A percentile compares a stretch with the other conserved stretches of the same genome.
These are phyloP conservation scores for Datnioides undecimradiatus DNA, from an alignment of 2,113 vertebrate genomes.

Conservation along the genomic window DNA sequence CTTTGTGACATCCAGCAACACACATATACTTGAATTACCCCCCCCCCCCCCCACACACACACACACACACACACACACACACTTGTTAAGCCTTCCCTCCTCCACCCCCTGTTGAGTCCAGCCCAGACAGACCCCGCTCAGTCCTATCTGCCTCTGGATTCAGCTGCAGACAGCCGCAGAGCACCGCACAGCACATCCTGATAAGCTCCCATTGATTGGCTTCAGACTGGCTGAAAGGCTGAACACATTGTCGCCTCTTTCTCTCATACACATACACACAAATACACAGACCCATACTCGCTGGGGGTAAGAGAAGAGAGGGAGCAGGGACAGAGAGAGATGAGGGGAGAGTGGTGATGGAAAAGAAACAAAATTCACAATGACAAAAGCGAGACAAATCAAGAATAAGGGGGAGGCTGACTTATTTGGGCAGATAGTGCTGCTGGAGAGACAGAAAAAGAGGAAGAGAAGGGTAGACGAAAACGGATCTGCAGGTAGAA, in stretches of 20 bases:
- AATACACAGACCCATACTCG: not conserved
- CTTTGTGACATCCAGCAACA: slow-evolving; percentile 28
- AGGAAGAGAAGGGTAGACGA: not conserved
- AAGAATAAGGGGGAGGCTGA: slow-evolving; percentile 34
- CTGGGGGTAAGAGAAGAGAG: slow-evolving; percentile 17
- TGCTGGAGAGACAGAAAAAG: not conserved
- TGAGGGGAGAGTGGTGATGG: slow-evolving; percentile 39
- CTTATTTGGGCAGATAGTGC: slow-evolving; percentile 32
- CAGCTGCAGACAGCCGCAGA: slow-evolving; percentile 55
- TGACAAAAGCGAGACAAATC: slow-evolving; percentile 61
- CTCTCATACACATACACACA: slow-evolving; percentile 5
- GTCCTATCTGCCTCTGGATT: slow-evolving; percentile 67
- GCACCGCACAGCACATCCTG: slow-evolving; percentile 61
- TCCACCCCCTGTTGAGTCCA: slow-evolving; percentile 59
- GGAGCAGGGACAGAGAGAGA: slow-evolving; percentile 6
- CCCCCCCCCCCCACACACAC: too few species aligned
- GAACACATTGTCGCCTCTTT: slow-evolving; percentile 58
- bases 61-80: slow-evolving; percentile 26
- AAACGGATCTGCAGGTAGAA: slow-evolving; percentile 34
- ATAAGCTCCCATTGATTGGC: slow-evolving; percentile 77
- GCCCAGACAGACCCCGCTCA: slow-evolving; percentile 58
- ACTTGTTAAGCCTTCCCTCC: slow-evolving; percentile 58
- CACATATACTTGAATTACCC: slow-evolving; percentile 18
- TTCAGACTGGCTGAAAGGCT: slow-evolving; percentile 68
- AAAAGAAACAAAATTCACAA: slow-evolving; percentile 59